Percentiles rank a stretch among this genome's conserved stretches.
phyloP scores from a whole-genome alignment of 2,113 vertebrate species.

The Zapornia atra region DNA sequence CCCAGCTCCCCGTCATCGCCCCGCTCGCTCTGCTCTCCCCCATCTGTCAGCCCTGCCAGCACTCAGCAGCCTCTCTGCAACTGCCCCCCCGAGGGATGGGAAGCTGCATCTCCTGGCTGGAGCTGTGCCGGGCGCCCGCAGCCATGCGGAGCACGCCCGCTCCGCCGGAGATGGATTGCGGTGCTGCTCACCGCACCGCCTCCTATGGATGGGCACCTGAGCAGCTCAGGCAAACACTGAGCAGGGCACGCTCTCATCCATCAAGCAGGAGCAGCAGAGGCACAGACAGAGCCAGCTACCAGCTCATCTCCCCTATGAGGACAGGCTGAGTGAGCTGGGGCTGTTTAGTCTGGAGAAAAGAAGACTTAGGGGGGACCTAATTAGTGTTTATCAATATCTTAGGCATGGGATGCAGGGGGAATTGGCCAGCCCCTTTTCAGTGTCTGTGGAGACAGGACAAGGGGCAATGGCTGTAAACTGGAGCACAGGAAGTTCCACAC shows the following conservation, averaged over 20 bases:
- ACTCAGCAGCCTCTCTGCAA: background rate
- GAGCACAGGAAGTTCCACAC: too few relatives aligned
- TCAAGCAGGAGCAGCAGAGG: background rate
- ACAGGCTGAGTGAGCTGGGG: too few relatives aligned
- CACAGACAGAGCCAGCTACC: background rate
- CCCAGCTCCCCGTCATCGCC: background rate
- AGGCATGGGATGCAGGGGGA: too few relatives aligned
- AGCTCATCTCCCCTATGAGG: background rate
- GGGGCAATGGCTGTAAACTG: too few relatives aligned
- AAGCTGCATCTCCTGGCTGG: background rate
- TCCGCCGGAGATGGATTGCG: background rate
- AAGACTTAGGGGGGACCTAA: too few relatives aligned
- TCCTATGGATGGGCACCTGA: background rate
- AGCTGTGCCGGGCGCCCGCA: background rate
- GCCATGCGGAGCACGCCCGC: background rate
- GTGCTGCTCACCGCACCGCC: background rate
- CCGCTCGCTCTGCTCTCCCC: background rate
- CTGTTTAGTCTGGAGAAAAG: too few relatives aligned
- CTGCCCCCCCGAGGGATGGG: background rate
- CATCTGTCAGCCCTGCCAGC: background rate
- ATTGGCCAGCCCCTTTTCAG: too few relatives aligned
- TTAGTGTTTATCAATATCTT: too few relatives aligned
- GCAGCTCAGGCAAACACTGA: background rate
- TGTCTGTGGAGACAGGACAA: too few relatives aligned
- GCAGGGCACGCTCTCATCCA: background rate